phyloP scores from a whole-genome alignment of 2,113 vertebrate genomes.

The Austrofundulus limnaeus region DNA sequence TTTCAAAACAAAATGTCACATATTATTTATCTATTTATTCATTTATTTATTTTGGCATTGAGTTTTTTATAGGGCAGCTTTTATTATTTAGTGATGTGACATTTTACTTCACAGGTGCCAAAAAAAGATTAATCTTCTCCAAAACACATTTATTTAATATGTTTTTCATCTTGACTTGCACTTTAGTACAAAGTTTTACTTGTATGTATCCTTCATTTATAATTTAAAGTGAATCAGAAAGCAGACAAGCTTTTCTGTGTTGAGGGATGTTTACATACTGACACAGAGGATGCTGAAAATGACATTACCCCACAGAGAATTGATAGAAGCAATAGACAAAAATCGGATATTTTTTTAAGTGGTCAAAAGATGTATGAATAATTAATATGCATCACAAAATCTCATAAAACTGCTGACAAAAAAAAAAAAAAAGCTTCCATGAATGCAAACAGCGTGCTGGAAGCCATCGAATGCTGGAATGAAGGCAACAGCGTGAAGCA shows the following conservation, averaged over 20 bases:
- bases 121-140: too few species aligned
- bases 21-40: too few species aligned
- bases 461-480: constrained; percentile 17
- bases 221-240: background rate
- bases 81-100: too few species aligned
- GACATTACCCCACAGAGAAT: background rate
- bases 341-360: too few species aligned
- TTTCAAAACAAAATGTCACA: too few species aligned
- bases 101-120: too few species aligned
- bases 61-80: too few species aligned
- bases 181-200: background rate
- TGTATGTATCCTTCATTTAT: background rate
- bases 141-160: too few species aligned
- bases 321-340: background rate
- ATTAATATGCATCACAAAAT: background rate
- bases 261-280: background rate
- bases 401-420: background rate
- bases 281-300: background rate
- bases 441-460: constrained; percentile 23
- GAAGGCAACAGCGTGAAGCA: constrained; percentile 29
- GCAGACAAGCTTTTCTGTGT: background rate
- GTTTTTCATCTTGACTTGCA: background rate
- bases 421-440: background rate
- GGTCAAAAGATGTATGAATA: background rate
- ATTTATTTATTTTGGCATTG: too few species aligned